Evolutionary conservation across 2,797 vertebrate species (phyloP), one percentile per base, ranked within the genome.

Genomic region (Limnodromus scolopaceus): DNA sequence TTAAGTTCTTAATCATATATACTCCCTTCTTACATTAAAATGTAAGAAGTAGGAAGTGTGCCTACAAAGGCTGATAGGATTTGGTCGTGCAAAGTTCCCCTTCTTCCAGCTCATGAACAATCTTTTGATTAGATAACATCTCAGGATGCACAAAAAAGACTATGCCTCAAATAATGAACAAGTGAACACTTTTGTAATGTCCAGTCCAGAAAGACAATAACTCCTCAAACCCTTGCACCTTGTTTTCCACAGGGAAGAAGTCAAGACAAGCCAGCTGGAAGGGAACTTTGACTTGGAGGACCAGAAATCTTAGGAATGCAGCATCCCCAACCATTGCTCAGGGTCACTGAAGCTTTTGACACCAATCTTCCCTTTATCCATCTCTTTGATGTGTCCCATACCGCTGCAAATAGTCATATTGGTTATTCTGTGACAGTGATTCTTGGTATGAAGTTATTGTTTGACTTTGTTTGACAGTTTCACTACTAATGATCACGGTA

Each of bases 1-100:
- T 96, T 86, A 78, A 92, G 87, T 61, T 78, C 18, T 94, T 81
- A 84, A 77, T 91, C 51, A 81, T 48, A 38, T 39, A n/a, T 54
- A 55, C n/a, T 91, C n/a, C 27, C 20, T 80, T 71, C 51, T 65
- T 79, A 39, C 43, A 68, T 90, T 91, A 77, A 96, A 94, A 84
- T 63, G 9, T 54, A 65, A 36, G 11, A 88, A 78, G 15, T 9
- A 66, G n/a, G 51, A 89, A 75, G 16, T 49, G 14, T 79, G 24
- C 4, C 46, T 60, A 41, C 3, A 86, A 75, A 89, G 10, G 30
- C n/a, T 64, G 55, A 25, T 55, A 88, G 27, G 10, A 72, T 79
- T 72, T 63, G 4, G 27, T 71, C 66, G 64, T 48, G 8, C 3
- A 57, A 16, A 38, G 28, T 72, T 91, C 32, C 7, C 9, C 11